Percentiles rank a stretch among this genome's conserved stretches.
phyloP scores from a whole-genome alignment of 1,140 invertebrate genomes.

The Telenomus remus region DNA sequence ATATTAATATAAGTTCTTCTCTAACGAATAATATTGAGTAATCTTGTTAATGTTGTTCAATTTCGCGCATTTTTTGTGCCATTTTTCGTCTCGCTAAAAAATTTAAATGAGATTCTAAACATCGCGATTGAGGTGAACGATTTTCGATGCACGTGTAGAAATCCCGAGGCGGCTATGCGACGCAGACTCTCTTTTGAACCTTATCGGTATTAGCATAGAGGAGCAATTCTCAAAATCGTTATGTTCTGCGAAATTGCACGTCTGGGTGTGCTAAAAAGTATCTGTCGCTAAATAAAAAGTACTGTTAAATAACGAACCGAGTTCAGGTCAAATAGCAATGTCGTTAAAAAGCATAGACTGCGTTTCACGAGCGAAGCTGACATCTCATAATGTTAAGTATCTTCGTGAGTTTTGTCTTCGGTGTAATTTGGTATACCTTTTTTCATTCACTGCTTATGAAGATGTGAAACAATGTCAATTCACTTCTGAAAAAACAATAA shows the following conservation, averaged over 20 bases:
- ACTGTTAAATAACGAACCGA: constrained; percentile 65
- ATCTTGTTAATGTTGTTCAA: no score
- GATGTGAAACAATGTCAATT: no score
- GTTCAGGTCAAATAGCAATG: constrained; percentile 42
- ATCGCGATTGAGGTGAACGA: constrained; percentile 47
- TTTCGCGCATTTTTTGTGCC: background rate
- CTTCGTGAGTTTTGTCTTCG: background rate
- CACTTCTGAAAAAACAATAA: no score
- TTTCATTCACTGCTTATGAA: background rate
- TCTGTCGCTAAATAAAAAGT: constrained; percentile 67
- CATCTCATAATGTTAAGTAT: constrained; percentile 22
- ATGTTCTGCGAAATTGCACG: constrained; percentile 66
- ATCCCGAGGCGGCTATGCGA: constrained; percentile 62
- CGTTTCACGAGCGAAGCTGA: constrained; percentile 27
- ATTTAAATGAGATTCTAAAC: constrained; percentile 48
- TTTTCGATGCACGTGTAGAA: constrained; percentile 62
- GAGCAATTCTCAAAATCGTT: constrained; percentile 74
- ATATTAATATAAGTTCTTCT: no score
- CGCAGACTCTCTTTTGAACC: constrained; percentile 63
- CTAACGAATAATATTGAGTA: no score
- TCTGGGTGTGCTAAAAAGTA: constrained; percentile 69
- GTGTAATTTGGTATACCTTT: background rate
- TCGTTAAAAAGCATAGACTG: constrained; percentile 42
- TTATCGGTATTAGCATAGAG: constrained; percentile 75
- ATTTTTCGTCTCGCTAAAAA: constrained; percentile 17